These are phyloP conservation scores for Amitus sp. DNA, from an alignment of 2,888 invertebrate species.

Conservation along the genomic window DNA sequence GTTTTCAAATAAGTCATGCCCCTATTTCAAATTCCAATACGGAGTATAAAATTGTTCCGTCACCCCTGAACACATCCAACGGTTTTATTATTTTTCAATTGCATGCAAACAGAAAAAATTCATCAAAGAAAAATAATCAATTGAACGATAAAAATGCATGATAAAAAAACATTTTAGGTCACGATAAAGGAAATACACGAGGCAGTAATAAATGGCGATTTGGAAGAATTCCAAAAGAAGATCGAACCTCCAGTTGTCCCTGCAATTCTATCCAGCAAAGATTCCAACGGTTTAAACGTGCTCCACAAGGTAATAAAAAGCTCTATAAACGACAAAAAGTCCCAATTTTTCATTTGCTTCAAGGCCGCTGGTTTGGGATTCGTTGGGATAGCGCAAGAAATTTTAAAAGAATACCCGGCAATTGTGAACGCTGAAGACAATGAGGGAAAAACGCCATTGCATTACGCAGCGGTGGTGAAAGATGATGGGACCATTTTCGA, in stretches of 20 bases:
- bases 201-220: conserved; percentile 80
- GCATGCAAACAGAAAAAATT: too few relatives aligned
- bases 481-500: conserved; percentile 83
- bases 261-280: conserved; percentile 79
- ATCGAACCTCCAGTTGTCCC: conserved; percentile 77
- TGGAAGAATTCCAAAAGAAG: conserved; percentile 75
- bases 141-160: not conserved
- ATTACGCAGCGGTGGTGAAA: conserved; percentile 85
- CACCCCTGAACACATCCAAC: too few relatives aligned
- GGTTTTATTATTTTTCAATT: too few relatives aligned
- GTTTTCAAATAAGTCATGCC: too few relatives aligned
- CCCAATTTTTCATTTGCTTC: conserved; percentile 28
- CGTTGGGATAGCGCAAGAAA: conserved; percentile 78
- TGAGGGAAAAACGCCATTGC: conserved; percentile 87
- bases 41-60: too few relatives aligned
- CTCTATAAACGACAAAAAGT: not conserved
- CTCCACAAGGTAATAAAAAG: conserved; percentile 77
- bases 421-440: conserved; percentile 78
- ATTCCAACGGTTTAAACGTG: conserved; percentile 83
- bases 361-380: conserved; percentile 87
- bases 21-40: too few relatives aligned
- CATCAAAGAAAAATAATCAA: not conserved
- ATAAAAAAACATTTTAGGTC: conserved; percentile 69
- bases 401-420: conserved; percentile 76
- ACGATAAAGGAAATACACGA: conserved; percentile 84